phyloP scores from a whole-genome alignment of 2,888 invertebrate genomes.

The Endotricha flammealis region DNA sequence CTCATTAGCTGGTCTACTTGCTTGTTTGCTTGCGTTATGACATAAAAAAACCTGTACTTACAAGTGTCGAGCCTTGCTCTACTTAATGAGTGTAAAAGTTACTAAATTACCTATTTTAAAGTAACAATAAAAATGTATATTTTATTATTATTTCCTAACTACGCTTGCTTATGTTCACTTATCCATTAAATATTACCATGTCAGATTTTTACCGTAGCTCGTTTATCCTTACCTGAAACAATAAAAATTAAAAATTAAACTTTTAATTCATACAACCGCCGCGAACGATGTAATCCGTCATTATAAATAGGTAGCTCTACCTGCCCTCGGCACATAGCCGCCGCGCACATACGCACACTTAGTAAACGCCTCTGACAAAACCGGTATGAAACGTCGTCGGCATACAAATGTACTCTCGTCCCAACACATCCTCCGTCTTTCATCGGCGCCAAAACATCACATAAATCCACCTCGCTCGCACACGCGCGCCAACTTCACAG shows the following conservation, averaged over 20 bases:
- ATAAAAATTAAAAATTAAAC: slow-evolving; percentile 42
- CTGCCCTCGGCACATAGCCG: slow-evolving; percentile 66
- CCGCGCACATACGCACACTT: slow-evolving; percentile 59
- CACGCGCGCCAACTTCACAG: slow-evolving; percentile 60
- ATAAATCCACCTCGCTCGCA: slow-evolving; percentile 71
- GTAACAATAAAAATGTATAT: too few species aligned
- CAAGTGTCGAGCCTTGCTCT: too few species aligned
- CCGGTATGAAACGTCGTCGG: slow-evolving; percentile 62
- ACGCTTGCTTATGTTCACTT: slow-evolving; percentile 22
- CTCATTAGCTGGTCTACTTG: too few species aligned
- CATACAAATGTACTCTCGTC: slow-evolving; percentile 70
- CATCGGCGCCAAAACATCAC: slow-evolving; percentile 67
- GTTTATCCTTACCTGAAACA: slow-evolving; percentile 55
- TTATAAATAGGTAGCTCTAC: slow-evolving; percentile 62
- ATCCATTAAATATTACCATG: slow-evolving; percentile 11
- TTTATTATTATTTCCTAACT: slow-evolving; percentile 5
- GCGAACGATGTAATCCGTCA: slow-evolving; percentile 46
- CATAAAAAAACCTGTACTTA: too few species aligned
- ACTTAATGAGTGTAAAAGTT: too few species aligned
- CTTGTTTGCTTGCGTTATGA: too few species aligned
- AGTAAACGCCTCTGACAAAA: slow-evolving; percentile 73
- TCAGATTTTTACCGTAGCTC: neutral
- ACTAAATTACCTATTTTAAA: too few species aligned
- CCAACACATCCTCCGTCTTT: slow-evolving; percentile 70
- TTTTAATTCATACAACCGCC: slow-evolving; percentile 37